Percentiles rank a stretch among this genome's conserved stretches.
Conservation (phyloP, 2,888 invertebrate species). For the Melanchra persicariae region DNA sequence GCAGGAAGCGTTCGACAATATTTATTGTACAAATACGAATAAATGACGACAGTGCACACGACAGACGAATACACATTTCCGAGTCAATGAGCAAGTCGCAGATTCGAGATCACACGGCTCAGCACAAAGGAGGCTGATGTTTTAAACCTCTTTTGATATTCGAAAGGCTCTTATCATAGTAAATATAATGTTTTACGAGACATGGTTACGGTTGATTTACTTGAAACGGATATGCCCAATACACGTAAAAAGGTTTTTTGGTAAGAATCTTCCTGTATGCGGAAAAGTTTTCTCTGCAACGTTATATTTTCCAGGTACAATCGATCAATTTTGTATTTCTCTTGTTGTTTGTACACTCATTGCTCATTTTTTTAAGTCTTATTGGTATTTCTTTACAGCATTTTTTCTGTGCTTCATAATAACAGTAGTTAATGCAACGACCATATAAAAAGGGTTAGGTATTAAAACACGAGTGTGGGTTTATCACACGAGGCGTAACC, state of each 20-base stretch:
- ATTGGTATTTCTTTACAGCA: conserved; percentile 20
- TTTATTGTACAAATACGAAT: conserved; percentile 54
- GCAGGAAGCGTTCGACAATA: conserved; percentile 24
- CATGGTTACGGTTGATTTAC: conserved; percentile 39
- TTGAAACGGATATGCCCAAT: conserved; percentile 40
- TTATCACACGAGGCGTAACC: too few relatives aligned
- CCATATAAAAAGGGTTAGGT: too few relatives aligned
- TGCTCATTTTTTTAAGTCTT: conserved; percentile 5
- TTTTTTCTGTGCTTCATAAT: not conserved
- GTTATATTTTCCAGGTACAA: not conserved
- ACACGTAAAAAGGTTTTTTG: conserved; percentile 17
- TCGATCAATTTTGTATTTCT: not conserved
- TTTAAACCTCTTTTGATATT: conserved; percentile 62
- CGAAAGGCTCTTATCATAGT: conserved; percentile 11
- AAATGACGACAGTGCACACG: conserved; percentile 50
- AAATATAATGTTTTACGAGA: conserved; percentile 42
- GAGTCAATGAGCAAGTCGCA: conserved; percentile 58
- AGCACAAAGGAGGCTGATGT: conserved; percentile 59
- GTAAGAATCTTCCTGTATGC: not conserved
- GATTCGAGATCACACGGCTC: conserved; percentile 56
- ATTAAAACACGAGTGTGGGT: too few relatives aligned
- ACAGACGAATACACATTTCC: conserved; percentile 57
- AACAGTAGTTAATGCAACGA: too few relatives aligned
- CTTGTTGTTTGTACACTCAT: conserved; percentile 1
- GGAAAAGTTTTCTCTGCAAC: not conserved